Evolutionary conservation across 1,140 invertebrate species (phyloP).

Genomic region (Drosophila bipectinata): DNA sequence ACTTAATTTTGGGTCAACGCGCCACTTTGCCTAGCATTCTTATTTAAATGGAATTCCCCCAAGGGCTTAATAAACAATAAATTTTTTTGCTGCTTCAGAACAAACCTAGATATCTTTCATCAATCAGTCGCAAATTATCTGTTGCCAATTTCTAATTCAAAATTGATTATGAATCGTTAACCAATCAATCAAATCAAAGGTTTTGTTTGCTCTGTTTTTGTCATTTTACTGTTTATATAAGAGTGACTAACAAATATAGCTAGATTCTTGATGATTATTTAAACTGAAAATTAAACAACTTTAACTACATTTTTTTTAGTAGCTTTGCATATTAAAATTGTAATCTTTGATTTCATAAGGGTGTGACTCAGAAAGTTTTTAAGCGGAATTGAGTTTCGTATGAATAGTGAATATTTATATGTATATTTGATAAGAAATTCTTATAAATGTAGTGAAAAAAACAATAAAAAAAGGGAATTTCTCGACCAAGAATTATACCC

Average conservation of each 20-base stretch:
- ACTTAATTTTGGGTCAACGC: background rate
- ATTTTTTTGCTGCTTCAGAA: background rate
- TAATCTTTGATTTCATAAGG: background rate
- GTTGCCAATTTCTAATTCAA: background rate
- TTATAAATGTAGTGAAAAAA: no score
- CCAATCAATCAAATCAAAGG: background rate
- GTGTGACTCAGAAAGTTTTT: no score
- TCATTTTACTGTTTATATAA: background rate
- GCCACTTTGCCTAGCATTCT: background rate
- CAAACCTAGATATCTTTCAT: background rate
- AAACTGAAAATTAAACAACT: no score
- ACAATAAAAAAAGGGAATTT: no score
- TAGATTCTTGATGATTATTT: background rate
- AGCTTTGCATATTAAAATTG: background rate
- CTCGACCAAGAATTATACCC: no score
- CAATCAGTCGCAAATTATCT: background rate
- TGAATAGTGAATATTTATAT: no score
- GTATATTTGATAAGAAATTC: no score
- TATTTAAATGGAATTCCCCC: background rate
- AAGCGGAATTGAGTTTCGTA: no score
- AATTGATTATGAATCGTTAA: conserved; percentile 1
- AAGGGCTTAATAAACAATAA: background rate
- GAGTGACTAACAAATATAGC: background rate
- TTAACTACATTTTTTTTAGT: no score
- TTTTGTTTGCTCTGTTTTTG: conserved; percentile 1